These are phyloP conservation scores for Argyresthia goedartella DNA, from an alignment of 2,888 invertebrate genomes.

Conservation along the genomic window DNA sequence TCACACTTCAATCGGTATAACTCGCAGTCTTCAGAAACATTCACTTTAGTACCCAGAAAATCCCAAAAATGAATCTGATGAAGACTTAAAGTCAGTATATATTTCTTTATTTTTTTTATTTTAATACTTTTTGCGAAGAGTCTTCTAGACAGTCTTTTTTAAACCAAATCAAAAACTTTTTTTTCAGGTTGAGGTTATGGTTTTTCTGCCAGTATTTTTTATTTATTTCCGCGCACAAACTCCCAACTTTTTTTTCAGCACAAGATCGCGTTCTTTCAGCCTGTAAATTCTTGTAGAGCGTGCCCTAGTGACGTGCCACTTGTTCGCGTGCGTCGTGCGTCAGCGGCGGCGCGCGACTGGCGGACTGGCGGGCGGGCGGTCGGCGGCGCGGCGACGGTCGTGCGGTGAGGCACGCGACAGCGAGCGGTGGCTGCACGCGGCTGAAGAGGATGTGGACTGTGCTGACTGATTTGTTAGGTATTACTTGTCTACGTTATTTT, in stretches of 20 bases:
- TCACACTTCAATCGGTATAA: not conserved
- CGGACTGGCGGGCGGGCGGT: constrained; percentile 17
- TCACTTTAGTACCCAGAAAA: constrained; percentile 11
- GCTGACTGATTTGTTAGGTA: too few species aligned
- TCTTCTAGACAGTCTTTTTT: not conserved
- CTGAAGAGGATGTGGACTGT: not conserved
- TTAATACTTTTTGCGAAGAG: too few species aligned
- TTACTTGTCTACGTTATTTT: too few species aligned
- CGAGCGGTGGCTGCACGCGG: constrained; percentile 31
- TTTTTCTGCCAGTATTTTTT: too few species aligned
- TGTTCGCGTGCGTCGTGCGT: constrained; percentile 24
- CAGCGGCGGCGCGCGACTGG: constrained; percentile 54
- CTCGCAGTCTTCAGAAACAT: constrained; percentile 11
- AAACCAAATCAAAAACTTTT: not conserved
- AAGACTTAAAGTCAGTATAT: not conserved
- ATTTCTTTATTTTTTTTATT: too few species aligned
- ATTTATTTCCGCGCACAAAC: too few species aligned
- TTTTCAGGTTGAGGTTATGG: not conserved
- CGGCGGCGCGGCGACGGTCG: constrained; percentile 10
- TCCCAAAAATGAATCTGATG: constrained; percentile 9
- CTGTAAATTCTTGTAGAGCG: not conserved
- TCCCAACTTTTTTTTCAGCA: too few species aligned
- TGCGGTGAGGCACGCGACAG: constrained; percentile 16
- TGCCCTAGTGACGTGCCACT: constrained; percentile 15
- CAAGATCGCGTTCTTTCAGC: too few species aligned